Percentiles rank a stretch among this genome's conserved stretches.
Conservation (phyloP, 1,140 invertebrate species). For the Tetramorium parvispinum region DNA sequence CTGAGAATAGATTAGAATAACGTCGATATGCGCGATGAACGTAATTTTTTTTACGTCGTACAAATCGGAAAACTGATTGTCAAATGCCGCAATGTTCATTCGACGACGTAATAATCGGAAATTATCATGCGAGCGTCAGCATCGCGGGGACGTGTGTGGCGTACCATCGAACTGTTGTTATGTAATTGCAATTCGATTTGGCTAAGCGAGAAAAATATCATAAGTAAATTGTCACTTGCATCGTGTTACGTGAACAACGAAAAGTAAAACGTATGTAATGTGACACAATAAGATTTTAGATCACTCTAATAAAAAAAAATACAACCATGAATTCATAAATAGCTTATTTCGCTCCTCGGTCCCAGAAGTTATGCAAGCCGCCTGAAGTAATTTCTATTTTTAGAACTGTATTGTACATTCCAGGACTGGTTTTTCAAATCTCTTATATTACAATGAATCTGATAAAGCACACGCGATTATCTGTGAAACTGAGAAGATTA, state of each 20-base stretch:
- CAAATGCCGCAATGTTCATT: not conserved
- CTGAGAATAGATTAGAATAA: not conserved
- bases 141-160: not conserved
- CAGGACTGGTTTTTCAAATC: not conserved
- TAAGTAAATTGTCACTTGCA: not conserved
- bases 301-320: constrained; percentile 16
- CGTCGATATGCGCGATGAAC: not conserved
- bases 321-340: not conserved
- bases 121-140: constrained; percentile 33
- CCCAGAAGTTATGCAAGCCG: not conserved
- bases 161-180: constrained; percentile 30
- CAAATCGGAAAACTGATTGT: constrained; percentile 30
- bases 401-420: not conserved
- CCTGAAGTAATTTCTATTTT: not conserved
- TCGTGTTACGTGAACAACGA: not conserved
- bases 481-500: not conserved
- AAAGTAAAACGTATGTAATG: not conserved
- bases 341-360: not conserved
- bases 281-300: constrained; percentile 12
- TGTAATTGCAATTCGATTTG: not conserved
- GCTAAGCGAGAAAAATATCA: not conserved
- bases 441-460: not conserved
- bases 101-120: constrained; percentile 13
- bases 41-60: constrained; percentile 10
- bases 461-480: not conserved